A percentile compares a stretch with the other conserved stretches of the same genome.
These are phyloP conservation scores for Xenotilapia leptura DNA, from an alignment of 2,113 vertebrate species.

Conservation along the genomic window DNA sequence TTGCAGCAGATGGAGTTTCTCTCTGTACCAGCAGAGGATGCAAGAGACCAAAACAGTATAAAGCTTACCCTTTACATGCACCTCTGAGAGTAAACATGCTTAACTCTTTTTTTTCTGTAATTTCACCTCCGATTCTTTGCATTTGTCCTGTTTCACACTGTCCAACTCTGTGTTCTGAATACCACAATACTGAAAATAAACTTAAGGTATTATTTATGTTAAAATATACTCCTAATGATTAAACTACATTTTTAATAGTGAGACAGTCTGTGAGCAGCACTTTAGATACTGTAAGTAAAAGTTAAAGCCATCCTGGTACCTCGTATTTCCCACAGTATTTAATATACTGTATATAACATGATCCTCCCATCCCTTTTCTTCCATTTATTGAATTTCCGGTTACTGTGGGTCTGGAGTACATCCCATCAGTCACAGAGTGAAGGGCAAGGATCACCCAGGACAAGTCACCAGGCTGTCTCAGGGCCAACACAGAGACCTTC, in stretches of 20 bases:
- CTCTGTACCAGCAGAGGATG: not conserved
- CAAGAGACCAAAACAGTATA: not conserved
- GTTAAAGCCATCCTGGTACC: not conserved
- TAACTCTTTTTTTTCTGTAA: not conserved
- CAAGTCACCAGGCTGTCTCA: not conserved
- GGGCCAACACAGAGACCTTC: not conserved
- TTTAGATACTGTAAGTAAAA: not conserved
- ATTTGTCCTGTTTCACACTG: not conserved
- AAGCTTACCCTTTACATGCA: not conserved
- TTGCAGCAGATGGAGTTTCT: constrained; percentile 33
- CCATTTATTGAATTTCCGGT: not conserved
- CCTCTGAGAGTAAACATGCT: not conserved
- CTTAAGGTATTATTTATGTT: not conserved
- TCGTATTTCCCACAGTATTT: not conserved
- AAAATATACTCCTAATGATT: not conserved
- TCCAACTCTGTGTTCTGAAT: not conserved
- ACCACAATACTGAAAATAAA: not conserved
- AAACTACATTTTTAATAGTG: not conserved
- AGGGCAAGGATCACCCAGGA: not conserved
- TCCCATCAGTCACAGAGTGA: not conserved
- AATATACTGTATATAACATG: not conserved
- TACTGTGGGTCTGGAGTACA: not conserved
- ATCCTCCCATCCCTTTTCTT: not conserved
- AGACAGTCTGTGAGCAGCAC: not conserved
- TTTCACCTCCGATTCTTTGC: not conserved